Conservation (phyloP, 2,113 vertebrate genomes). For the Mystacornis crossleyi region DNA sequence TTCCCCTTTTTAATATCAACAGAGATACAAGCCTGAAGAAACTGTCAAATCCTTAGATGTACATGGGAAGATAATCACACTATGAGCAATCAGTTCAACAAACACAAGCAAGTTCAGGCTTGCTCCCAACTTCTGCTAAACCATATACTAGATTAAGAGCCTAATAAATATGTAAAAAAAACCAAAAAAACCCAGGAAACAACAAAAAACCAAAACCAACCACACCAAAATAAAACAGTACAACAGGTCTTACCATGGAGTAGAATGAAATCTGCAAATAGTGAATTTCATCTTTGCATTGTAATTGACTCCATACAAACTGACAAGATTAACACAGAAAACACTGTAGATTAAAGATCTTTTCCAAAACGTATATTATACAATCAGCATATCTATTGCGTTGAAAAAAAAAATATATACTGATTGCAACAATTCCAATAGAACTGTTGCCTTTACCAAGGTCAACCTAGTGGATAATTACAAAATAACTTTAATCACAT, state of each 20-base stretch:
- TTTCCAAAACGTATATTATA: not conserved
- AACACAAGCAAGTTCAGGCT: not conserved
- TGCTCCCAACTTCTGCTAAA: not conserved
- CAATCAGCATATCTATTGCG: not conserved
- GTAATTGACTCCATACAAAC: not conserved
- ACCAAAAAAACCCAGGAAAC: not conserved
- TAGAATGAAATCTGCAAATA: not conserved
- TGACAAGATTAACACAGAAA: not conserved
- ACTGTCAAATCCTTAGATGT: not conserved
- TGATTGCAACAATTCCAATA: accelerated
- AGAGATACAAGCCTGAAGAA: not conserved
- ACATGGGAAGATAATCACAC: not conserved
- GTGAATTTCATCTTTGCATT: not conserved
- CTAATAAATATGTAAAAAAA: not conserved
- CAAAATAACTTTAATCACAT: not conserved
- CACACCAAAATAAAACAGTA: not conserved
- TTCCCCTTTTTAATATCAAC: not conserved
- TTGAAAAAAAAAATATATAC: not conserved
- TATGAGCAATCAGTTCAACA: not conserved
- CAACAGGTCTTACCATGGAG: not conserved
- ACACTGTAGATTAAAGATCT: not conserved
- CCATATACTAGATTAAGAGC: not conserved
- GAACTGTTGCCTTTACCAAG: not conserved
- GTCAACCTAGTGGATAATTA: not conserved
- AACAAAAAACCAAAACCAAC: not conserved